phyloP scores from a whole-genome alignment of 2,797 vertebrate species.

The Pterois miles region DNA sequence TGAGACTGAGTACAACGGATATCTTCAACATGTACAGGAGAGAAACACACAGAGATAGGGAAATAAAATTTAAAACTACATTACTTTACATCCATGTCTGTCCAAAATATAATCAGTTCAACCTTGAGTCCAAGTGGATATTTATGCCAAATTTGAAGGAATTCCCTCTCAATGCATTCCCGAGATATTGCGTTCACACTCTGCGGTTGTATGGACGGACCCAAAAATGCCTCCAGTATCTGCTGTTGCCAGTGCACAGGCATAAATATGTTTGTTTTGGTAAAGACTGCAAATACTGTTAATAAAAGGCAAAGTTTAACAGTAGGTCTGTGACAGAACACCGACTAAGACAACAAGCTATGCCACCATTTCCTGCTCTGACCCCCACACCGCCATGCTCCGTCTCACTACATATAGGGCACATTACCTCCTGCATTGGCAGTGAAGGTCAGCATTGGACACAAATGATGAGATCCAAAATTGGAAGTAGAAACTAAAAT shows the following conservation, averaged over 20 bases:
- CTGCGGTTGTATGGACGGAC: too few relatives aligned
- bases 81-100: too few relatives aligned
- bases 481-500: not conserved
- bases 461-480: not conserved
- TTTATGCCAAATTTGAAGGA: too few relatives aligned
- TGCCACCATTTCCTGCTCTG: not conserved
- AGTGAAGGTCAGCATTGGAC: not conserved
- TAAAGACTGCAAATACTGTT: not conserved
- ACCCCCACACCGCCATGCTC: not conserved
- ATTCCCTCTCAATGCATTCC: too few relatives aligned
- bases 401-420: not conserved
- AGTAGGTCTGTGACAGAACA: not conserved
- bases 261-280: not conserved
- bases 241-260: too few relatives aligned
- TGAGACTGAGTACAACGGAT: not conserved
- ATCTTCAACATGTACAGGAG: too few relatives aligned
- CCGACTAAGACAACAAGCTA: too few relatives aligned
- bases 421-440: not conserved
- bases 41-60: not conserved
- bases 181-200: too few relatives aligned
- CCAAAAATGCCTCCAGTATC: too few relatives aligned
- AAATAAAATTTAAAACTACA: not conserved
- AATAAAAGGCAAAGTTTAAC: not conserved
- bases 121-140: too few relatives aligned
- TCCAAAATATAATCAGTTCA: too few relatives aligned